A percentile compares a stretch with the other conserved stretches of the same genome.
phyloP scores from a whole-genome alignment of 2,888 invertebrate species.

The Mimumesa dahlbomi region DNA sequence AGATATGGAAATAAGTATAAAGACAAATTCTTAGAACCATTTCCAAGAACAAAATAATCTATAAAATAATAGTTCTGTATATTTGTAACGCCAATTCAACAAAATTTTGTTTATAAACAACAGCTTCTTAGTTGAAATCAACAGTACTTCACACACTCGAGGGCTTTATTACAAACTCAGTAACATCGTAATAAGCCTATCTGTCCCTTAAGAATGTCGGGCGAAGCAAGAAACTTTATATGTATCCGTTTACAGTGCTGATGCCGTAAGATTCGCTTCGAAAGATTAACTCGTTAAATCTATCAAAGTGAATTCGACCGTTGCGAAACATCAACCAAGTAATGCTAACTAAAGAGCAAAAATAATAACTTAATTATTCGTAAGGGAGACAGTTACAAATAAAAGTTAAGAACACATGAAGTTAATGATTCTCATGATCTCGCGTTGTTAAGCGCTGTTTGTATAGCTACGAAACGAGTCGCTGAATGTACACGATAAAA shows the following conservation, averaged over 20 bases:
- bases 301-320: neutral
- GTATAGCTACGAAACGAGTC: neutral
- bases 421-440: no score
- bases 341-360: neutral
- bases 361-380: no score
- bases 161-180: no score
- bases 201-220: conserved; percentile 2
- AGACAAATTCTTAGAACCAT: no score
- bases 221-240: neutral
- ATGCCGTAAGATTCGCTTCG: neutral
- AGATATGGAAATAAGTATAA: no score
- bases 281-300: neutral
- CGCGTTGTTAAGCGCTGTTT: no score
- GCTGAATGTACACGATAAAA: neutral
- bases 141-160: no score
- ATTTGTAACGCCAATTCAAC: conserved; percentile 1
- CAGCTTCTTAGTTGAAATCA: neutral
- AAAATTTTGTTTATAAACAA: neutral
- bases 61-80: conserved; percentile 19
- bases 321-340: neutral
- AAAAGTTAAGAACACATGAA: no score
- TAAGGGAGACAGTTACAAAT: neutral
- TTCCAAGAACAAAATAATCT: no score
- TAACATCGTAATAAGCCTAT: conserved; percentile 2
- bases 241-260: neutral